Conservation (phyloP, 2,113 vertebrate species). For the Pyrgilauda ruficollis region DNA sequence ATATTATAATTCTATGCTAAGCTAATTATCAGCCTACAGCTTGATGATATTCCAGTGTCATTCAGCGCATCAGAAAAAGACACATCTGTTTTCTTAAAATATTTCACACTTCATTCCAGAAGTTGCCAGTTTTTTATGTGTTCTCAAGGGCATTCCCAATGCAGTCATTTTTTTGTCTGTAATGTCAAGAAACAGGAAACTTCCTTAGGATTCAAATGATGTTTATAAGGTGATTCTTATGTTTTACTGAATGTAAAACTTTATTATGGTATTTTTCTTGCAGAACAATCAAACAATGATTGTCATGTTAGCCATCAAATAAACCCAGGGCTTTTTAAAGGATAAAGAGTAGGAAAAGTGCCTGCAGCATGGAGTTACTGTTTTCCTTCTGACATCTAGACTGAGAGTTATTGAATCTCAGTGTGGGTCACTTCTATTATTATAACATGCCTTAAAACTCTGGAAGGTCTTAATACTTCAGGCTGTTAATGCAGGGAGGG, state of each 20-base stretch:
- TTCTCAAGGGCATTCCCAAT: background rate
- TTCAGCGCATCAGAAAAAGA: background rate
- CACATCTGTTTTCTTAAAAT: conserved; percentile 3
- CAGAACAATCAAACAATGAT: background rate
- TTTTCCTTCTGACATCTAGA: background rate
- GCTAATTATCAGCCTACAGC: background rate
- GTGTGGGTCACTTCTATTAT: background rate
- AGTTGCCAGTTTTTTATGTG: background rate
- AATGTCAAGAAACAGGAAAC: background rate
- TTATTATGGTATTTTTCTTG: background rate
- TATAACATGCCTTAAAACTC: background rate
- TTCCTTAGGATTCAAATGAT: background rate
- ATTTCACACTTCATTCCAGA: conserved; percentile 9
- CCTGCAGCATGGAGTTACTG: background rate
- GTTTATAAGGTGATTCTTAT: background rate
- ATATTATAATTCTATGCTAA: background rate
- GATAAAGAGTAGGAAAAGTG: background rate
- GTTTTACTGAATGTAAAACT: background rate
- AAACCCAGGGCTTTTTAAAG: background rate
- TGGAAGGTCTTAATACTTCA: background rate
- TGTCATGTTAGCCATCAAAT: background rate
- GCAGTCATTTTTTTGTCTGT: background rate
- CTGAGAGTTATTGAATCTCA: background rate
- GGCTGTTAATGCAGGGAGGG: background rate
- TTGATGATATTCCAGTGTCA: background rate